Percentiles rank a stretch among this genome's conserved stretches.
Evolutionary conservation across 2,888 invertebrate genomes (phyloP).

Genomic region (Cataglyphis rosenhaueri): DNA sequence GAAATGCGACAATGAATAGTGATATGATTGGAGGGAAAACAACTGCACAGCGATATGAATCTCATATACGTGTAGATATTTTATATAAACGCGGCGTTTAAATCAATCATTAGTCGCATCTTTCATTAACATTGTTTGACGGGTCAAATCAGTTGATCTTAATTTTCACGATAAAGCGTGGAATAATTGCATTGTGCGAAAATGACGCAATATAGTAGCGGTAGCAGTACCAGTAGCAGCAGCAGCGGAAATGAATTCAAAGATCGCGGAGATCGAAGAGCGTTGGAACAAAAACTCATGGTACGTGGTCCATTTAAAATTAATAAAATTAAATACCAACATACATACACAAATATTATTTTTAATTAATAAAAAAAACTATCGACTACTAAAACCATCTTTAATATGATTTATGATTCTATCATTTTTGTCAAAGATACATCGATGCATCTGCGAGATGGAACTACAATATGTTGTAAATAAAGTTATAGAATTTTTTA

Average conservation of each 20-base stretch:
- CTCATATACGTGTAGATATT: not conserved
- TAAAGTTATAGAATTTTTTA: not conserved
- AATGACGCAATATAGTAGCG: slow-evolving; percentile 81
- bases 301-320: slow-evolving; percentile 59
- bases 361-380: not conserved
- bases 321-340: not conserved
- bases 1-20: not conserved
- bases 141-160: slow-evolving; percentile 19
- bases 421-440: not conserved
- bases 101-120: not conserved
- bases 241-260: slow-evolving; percentile 76
- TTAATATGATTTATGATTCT: not conserved
- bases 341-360: not conserved
- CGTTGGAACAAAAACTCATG: slow-evolving; percentile 77
- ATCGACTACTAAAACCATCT: not conserved
- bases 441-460: not conserved
- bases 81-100: not conserved
- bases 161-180: not conserved
- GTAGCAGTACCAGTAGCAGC: slow-evolving; percentile 79
- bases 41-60: not conserved
- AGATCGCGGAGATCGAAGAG: slow-evolving; percentile 68
- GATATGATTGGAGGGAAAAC: not conserved
- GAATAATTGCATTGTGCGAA: slow-evolving; percentile 27
- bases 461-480: not conserved
- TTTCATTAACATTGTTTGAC: not conserved